Evolutionary conservation across 2,113 vertebrate species (phyloP), one percentile per base, ranked within the genome.

Genomic region (Trinectes maculatus): DNA sequence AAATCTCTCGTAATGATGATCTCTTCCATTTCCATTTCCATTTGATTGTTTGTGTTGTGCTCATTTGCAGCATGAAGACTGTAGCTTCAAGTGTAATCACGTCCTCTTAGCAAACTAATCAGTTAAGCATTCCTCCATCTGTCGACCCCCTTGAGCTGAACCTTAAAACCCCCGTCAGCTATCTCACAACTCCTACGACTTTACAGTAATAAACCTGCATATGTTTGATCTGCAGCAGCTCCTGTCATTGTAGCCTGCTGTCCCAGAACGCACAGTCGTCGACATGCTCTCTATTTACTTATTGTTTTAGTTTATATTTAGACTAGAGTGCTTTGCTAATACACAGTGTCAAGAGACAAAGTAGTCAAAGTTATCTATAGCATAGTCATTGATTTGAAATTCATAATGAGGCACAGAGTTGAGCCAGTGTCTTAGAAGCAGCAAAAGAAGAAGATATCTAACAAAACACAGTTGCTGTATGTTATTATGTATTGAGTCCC

Each of bases 61-160:
- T 74, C 46, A 52, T 65, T 71, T 42, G 5, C 82, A 59, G 58
- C 47, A 33, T 21, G 61, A 49, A 62, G 61, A 36, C 61, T 8
- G 0, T 58, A 49, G 67, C 70, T 70, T 65, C 73, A 16, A 34
- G 58, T 85, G 68, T 81, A 86, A 73, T 86, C 46, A 11, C 26
- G 60, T 77, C 82, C 37, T 80, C 80, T 80, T 61, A 63, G 54
- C 24, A 61, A 74, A 84, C 71, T 57, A 89, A 87, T 69, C 82
- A 74, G 67, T 74, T 85, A 84, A 87, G 80, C 19, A 67, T 83
- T 67, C 44, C 67, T 82, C 89, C 89, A 85, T 88, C 87, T 90
- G 85, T 85, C 56, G 15, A 44, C 46, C 55, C 71, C 15, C 29
- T 25, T 51, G 31, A 81, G 58, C 74, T 42, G 29, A 28, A 77